Percentiles rank a stretch among this genome's conserved stretches.
Conservation (phyloP, 2,888 invertebrate genomes). For the Torymus texanus region DNA sequence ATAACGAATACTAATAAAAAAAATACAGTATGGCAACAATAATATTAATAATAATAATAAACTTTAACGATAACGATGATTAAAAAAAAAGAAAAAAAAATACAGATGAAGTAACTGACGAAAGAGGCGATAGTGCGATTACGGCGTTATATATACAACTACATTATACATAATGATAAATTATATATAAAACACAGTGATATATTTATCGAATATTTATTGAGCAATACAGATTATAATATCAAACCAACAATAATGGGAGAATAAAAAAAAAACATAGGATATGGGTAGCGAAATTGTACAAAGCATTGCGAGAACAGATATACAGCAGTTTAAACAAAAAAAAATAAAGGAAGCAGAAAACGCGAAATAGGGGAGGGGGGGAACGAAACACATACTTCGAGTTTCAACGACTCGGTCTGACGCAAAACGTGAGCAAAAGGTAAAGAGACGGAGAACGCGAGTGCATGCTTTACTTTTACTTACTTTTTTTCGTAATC, state of each 20-base stretch:
- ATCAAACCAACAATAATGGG: conserved; percentile 43
- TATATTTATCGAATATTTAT: conserved; percentile 75
- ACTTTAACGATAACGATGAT: conserved; percentile 57
- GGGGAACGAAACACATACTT: conserved; percentile 8
- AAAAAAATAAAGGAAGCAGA: conserved; percentile 50
- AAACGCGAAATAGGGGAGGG: conserved; percentile 40
- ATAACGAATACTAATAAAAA: conserved; percentile 16
- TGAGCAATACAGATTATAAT: conserved; percentile 66
- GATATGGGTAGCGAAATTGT: conserved; percentile 69
- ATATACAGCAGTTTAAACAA: conserved; percentile 50
- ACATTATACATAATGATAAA: conserved; percentile 66
- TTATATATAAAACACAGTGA: conserved; percentile 70
- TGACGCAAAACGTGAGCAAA: conserved; percentile 48
- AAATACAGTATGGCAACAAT: conserved; percentile 54
- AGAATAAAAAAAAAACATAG: conserved; percentile 49
- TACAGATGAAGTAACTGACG: conserved; percentile 32
- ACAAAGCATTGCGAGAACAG: conserved; percentile 68
- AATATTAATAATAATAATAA: conserved; percentile 58
- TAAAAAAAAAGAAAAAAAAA: conserved; percentile 61
- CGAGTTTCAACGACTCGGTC: conserved; percentile 17
- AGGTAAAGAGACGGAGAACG: conserved; percentile 33
- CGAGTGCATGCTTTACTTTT: conserved; percentile 29
- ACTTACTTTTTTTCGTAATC: conserved; percentile 21
- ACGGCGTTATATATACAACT: conserved; percentile 54
- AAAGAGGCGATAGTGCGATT: conserved; percentile 64